Base-by-base conservation (phyloP, 2,888 invertebrate species). In the Cremastobaeus sp. region DNA sequence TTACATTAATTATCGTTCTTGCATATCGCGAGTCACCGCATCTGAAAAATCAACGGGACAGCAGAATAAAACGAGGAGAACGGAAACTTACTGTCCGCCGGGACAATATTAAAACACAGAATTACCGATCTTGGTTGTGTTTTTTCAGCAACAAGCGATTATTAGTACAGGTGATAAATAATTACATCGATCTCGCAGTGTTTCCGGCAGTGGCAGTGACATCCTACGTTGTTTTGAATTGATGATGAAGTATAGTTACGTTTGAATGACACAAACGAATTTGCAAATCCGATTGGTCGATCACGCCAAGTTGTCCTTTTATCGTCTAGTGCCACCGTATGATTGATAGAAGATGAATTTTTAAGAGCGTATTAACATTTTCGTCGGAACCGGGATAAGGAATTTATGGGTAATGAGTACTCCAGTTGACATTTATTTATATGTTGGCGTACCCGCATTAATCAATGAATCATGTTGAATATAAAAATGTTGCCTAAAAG, bases 1-100 rank as follows among this genome's bases (percentile, higher is more conserved):
- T 84, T 84, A 81, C 77, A 81, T 81, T 83, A 81, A 84, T 83
- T 84, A 82, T 62, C 47, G 21, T 64, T 48, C 59, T 28, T 45
- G 66, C 50, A 32, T 37, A 66, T 41, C 6, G 60, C 52, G 12
- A 66, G 30, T 60, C 41, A 37, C 52, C 32, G 34, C 37, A 47
- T 43, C 6, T n/a, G 52, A 60, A 59, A 50, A 30, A 64, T 14
- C 18, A 47, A 37, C 32, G 9, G 35, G 14, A 41, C 32, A 39
- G 39, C 34, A 43, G 20, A 64, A 35, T 17, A n/a, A 37, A 28
- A 39, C 18, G 25, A 17, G 11, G 32, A 20, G 25, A 43, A 12
- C 35, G 30, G 52, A 65, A 65, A 35, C 21, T 47, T 39, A 15
- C n/a, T n/a, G n/a, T n/a, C n/a, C n/a, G n/a, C n/a, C n/a, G n/a